A percentile compares a stretch with the other conserved stretches of the same genome.
phyloP scores from a whole-genome alignment of 2,888 invertebrate genomes.

The Celastrina argiolus region DNA sequence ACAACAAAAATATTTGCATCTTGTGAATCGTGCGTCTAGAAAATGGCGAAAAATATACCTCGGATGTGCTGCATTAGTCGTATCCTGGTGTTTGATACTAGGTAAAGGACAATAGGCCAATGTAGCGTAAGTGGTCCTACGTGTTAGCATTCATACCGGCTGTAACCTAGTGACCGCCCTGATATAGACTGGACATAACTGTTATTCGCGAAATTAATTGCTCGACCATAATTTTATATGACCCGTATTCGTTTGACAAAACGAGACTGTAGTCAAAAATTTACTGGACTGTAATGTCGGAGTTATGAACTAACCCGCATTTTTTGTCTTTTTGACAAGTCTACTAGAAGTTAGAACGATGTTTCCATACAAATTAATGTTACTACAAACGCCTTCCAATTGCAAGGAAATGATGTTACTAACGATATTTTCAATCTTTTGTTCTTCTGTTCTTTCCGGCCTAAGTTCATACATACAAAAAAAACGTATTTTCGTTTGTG shows the following conservation, averaged over 20 bases:
- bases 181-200: neutral
- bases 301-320: too few species aligned
- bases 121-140: neutral
- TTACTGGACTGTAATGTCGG: neutral
- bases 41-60: neutral
- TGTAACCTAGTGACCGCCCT: neutral
- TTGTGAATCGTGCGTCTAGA: neutral
- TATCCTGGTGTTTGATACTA: constrained; percentile 6
- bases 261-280: neutral
- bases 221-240: too few species aligned
- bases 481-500: too few species aligned
- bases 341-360: too few species aligned
- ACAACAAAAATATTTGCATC: too few species aligned
- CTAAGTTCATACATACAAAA: too few species aligned
- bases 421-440: too few species aligned
- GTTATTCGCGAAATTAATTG: neutral
- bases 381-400: too few species aligned
- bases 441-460: too few species aligned
- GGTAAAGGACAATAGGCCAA: neutral
- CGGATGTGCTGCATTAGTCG: neutral
- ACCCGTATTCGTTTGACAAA: neutral
- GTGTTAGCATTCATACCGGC: constrained; percentile 5
- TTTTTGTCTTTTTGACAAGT: too few species aligned
- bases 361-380: too few species aligned
- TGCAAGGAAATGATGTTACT: too few species aligned